These are phyloP conservation scores for Camponotus fellah DNA, from an alignment of 2,888 invertebrate species.

Conservation along the genomic window DNA sequence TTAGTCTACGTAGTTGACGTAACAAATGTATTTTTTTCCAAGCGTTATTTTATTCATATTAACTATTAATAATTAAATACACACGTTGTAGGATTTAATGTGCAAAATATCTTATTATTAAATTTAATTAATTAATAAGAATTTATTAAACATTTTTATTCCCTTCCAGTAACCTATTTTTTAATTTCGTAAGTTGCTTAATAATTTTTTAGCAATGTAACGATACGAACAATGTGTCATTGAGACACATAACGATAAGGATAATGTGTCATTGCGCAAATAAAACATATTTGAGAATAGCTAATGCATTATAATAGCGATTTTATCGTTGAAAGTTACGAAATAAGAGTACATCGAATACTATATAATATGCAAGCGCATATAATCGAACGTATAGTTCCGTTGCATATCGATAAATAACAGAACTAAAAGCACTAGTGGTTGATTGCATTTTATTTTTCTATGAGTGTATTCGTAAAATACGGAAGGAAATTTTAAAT, in stretches of 20 bases:
- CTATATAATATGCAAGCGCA: background rate
- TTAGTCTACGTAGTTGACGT: background rate
- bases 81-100: too few relatives aligned
- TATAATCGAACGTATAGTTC: background rate
- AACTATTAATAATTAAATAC: background rate
- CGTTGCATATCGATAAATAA: background rate
- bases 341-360: background rate
- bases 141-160: background rate
- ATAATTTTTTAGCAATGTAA: too few relatives aligned
- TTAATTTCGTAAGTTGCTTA: too few relatives aligned
- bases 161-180: background rate
- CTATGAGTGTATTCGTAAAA: background rate
- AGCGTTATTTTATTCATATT: background rate
- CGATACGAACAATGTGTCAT: too few relatives aligned
- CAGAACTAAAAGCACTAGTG: background rate
- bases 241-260: too few relatives aligned
- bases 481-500: background rate
- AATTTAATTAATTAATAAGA: slow-evolving; percentile 19
- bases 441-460: background rate
- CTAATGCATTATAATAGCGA: too few relatives aligned
- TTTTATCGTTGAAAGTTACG: too few relatives aligned
- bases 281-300: too few relatives aligned
- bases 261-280: too few relatives aligned
- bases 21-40: background rate
- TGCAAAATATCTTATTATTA: background rate